These are phyloP conservation scores for Penaeus chinensis DNA, from an alignment of 1,140 invertebrate genomes.

Conservation along the genomic window DNA sequence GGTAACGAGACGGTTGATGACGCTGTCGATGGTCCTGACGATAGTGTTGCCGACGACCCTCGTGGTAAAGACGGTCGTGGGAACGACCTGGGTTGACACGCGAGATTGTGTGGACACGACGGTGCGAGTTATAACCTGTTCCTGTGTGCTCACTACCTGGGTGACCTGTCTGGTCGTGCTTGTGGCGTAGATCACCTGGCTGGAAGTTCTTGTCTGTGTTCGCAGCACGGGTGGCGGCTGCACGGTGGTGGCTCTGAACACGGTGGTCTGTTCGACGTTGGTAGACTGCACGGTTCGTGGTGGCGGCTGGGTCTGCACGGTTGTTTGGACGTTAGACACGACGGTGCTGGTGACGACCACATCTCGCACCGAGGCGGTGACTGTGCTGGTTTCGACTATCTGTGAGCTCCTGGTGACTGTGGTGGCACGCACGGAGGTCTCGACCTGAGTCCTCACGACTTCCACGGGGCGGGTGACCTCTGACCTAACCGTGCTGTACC, in stretches of 20 bases:
- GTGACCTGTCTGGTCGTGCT: constrained; percentile 13
- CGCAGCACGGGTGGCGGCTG: constrained; percentile 27
- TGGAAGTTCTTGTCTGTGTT: constrained; percentile 36
- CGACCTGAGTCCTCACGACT: not conserved
- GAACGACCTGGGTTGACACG: not conserved
- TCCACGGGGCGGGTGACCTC: not conserved
- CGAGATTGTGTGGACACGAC: not conserved
- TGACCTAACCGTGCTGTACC: constrained; percentile 1
- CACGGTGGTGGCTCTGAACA: constrained; percentile 11
- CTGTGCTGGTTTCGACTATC: constrained; percentile 32
- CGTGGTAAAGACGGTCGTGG: constrained; percentile 19
- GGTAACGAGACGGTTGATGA: constrained; percentile 35
- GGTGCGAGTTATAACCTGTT: constrained; percentile 18
- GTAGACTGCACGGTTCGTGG: constrained; percentile 25
- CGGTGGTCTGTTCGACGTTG: not conserved
- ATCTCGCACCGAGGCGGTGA: constrained; percentile 19
- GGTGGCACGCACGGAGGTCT: constrained; percentile 30
- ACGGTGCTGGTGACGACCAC: constrained; percentile 6
- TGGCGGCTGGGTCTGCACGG: constrained; percentile 17
- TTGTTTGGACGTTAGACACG: not conserved
- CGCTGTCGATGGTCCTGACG: not conserved
- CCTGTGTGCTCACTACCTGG: not conserved
- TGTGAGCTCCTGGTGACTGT: not conserved
- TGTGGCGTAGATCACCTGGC: constrained; percentile 34
- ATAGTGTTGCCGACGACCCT: constrained; percentile 14